Percentiles rank a stretch among this genome's conserved stretches.
phyloP scores from a whole-genome alignment of 2,888 invertebrate species.

The Parnassius mnemosyne region DNA sequence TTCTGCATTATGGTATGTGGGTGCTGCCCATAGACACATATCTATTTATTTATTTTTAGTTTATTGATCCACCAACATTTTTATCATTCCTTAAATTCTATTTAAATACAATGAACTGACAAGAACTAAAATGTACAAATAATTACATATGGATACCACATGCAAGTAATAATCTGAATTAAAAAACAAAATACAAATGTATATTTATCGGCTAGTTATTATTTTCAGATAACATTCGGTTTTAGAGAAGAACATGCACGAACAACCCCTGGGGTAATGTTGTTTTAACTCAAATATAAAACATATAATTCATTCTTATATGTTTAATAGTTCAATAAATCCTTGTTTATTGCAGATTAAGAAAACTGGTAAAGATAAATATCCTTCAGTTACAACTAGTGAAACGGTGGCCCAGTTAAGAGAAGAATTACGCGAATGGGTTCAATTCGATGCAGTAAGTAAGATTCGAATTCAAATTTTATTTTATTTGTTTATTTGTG shows the following conservation, averaged over 20 bases:
- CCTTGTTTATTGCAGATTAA: constrained; percentile 33
- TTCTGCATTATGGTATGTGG: too few relatives aligned
- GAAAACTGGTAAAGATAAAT: constrained; percentile 36
- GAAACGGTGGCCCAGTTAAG: constrained; percentile 36
- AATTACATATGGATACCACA: too few relatives aligned
- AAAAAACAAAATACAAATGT: too few relatives aligned
- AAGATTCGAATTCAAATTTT: constrained; percentile 3
- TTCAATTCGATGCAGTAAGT: constrained; percentile 53
- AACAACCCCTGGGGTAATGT: constrained; percentile 40
- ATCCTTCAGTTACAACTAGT: constrained; percentile 29
- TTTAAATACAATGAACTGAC: too few relatives aligned
- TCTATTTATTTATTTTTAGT: too few relatives aligned
- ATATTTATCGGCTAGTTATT: too few relatives aligned
- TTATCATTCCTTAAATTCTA: too few relatives aligned
- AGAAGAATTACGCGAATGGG: constrained; percentile 64
- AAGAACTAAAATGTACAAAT: too few relatives aligned
- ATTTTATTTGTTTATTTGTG: too few relatives aligned
- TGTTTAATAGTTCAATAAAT: constrained; percentile 4
- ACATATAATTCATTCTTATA: neutral
- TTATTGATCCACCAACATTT: too few relatives aligned
- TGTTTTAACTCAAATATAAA: neutral
- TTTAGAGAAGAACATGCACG: constrained; percentile 53
- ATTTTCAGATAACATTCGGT: constrained; percentile 49
- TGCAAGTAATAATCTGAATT: too few relatives aligned
- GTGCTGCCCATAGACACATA: too few relatives aligned